Conservation (phyloP, 1,140 invertebrate genomes). For the Neodiprion fabricii region DNA sequence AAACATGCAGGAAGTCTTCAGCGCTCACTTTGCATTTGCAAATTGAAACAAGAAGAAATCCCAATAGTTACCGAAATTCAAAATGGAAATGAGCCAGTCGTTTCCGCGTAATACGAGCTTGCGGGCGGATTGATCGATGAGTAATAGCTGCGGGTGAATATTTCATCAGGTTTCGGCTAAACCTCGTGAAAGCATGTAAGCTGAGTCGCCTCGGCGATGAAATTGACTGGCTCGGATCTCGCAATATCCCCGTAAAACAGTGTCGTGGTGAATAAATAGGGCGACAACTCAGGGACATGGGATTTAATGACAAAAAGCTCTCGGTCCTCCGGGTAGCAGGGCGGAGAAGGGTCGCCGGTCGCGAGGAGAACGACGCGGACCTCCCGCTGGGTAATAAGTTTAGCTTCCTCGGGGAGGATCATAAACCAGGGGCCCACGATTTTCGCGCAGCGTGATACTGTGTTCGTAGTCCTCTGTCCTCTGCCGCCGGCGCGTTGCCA, state of each 20-base stretch:
- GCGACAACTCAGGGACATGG: constrained; percentile 52
- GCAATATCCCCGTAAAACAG: constrained; percentile 2
- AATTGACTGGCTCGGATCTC: background rate
- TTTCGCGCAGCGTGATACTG: constrained; percentile 51
- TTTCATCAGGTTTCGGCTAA: background rate
- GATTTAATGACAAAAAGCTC: constrained; percentile 56
- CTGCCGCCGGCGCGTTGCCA: constrained; percentile 1
- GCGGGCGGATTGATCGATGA: too few relatives aligned
- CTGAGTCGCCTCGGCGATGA: background rate
- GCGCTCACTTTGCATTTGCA: too few relatives aligned
- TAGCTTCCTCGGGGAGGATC: constrained; percentile 57
- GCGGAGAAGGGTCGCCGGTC: constrained; percentile 36
- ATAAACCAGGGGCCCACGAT: constrained; percentile 48
- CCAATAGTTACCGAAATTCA: too few relatives aligned
- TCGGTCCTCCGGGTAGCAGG: constrained; percentile 35
- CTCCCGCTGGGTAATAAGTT: constrained; percentile 58
- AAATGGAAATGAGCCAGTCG: too few relatives aligned
- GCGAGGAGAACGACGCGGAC: constrained; percentile 16
- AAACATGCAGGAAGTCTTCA: too few relatives aligned
- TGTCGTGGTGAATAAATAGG: constrained; percentile 58
- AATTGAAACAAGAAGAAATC: too few relatives aligned
- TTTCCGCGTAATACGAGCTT: too few relatives aligned
- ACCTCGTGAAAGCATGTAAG: background rate
- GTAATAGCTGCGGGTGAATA: too few relatives aligned
- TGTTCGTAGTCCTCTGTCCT: constrained; percentile 30